phyloP scores from a whole-genome alignment of 1,140 invertebrate genomes.

The Cyclargus thomasi region DNA sequence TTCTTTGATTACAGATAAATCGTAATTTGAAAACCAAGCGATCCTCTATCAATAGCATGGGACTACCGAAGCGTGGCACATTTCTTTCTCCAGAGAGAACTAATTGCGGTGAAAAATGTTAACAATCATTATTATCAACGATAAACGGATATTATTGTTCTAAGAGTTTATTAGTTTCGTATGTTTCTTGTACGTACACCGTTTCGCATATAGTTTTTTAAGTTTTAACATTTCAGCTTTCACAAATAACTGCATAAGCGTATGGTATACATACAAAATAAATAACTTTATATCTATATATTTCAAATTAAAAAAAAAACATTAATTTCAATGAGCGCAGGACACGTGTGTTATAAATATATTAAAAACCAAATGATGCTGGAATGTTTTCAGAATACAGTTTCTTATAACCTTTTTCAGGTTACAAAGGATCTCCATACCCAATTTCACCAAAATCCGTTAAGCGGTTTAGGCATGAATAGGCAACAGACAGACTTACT shows the following conservation, averaged over 20 bases:
- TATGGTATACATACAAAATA: too few relatives aligned
- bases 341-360: too few relatives aligned
- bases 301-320: too few relatives aligned
- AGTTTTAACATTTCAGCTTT: background rate
- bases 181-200: background rate
- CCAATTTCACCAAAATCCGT: too few relatives aligned
- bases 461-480: too few relatives aligned
- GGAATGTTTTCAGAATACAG: too few relatives aligned
- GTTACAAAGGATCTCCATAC: too few relatives aligned
- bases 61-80: background rate
- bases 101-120: background rate
- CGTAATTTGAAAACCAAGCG: background rate
- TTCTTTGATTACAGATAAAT: background rate
- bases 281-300: too few relatives aligned
- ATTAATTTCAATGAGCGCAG: too few relatives aligned
- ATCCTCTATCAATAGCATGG: slow-evolving; percentile 1
- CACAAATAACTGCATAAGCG: background rate
- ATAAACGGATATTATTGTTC: background rate
- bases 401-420: too few relatives aligned
- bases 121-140: background rate
- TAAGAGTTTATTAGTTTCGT: background rate
- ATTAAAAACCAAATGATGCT: too few relatives aligned
- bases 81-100: background rate
- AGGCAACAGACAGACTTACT: too few relatives aligned
- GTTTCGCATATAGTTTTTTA: background rate